Base-by-base conservation (phyloP, 2,888 invertebrate genomes). In the Venusia cambrica region DNA sequence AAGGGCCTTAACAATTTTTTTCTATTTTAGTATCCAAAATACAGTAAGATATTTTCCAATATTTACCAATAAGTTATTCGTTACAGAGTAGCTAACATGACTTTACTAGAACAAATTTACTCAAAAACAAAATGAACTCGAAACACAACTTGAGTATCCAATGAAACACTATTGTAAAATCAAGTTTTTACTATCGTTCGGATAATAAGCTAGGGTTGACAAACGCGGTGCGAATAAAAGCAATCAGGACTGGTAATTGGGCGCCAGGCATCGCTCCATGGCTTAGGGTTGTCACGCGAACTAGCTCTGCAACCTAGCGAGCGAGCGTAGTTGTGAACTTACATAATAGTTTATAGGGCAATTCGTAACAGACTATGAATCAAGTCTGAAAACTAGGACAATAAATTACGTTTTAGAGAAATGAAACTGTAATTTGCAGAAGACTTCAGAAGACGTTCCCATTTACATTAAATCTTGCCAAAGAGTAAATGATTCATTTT, bases 191-290 rank as follows among this genome's bases (percentile, higher is more conserved):
- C 31, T 32, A 47, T 51, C 27, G 45, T 32, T 48, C 46, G 51
- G 45, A 57, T 60, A 67, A 64, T 68, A 62, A 60, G 62, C 62
- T 56, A 62, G 55, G 55, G 57, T 58, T 58, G 57, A 55, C 54
- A 59, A 54, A 58, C 48, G 50, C 53, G 33, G 51, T 57, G 57
- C 58, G 42, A 54, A 68, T 68, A 63, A 67, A 63, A 62, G 57
- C 71, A 67, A 70, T 71, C 68, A 67, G 57, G 52, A 50, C 38
- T 42, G 41, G 46, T 59, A 61, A 64, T 64, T 64, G 65, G 57
- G 39, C 32, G 41, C 33, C 38, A 16, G 13, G 44, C 33, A 38
- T 34, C 38, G 42, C 36, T 28, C 25, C 21, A 30, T 10, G 21
- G 27, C 30, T 34, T 28, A 47, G 46, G 48, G 51, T 16, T 48